Base-by-base conservation (phyloP, 1,140 invertebrate genomes). In the Maniola jurtina region DNA sequence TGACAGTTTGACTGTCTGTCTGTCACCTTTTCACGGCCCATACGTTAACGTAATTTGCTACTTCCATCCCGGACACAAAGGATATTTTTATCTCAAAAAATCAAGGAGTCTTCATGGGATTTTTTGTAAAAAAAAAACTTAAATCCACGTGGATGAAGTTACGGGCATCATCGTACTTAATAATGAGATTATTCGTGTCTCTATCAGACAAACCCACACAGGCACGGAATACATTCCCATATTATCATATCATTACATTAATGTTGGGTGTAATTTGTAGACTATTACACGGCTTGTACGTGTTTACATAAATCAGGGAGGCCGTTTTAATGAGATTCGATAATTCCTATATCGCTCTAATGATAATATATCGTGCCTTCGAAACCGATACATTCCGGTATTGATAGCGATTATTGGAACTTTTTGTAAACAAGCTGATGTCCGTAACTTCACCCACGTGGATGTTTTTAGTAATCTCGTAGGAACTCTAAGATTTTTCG, bases 241-340 rank as follows among this genome's bases (percentile, higher is more conserved):
- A 60, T 72, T 72, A 72, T 66, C 71, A 59, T 69, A 66, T 66
- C 48, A 69, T 69, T 70, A 66, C 62, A 36, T 45, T 70, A 70
- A 63, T 69, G 70, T 66, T 68, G 60, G 61, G 55, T 56, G 66
- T 72, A 75, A 75, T 75, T 72, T 73, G 73, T 75, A 68, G 58
- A 57, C 47, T 66, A 74, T 61, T 71, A 74, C 70, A 69, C 38
- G 64, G 14, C 42, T 45, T 59, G 45, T 57, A 42, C 65, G 58
- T 71, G 61, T 70, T 70, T 65, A 71, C 68, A 75, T 75, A 75
- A 75, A 75, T 75, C 73, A 70, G 56, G 64, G 58, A 66, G 66
- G 68, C 55, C 70, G 70, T 70, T 76, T 73, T 73, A 76, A 76
- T 76, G 71, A 68, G 71, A 64, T 71, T 64, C 68, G 73, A 72